Base-by-base conservation (phyloP, 2,888 invertebrate genomes). In the Tridacna gigas region DNA sequence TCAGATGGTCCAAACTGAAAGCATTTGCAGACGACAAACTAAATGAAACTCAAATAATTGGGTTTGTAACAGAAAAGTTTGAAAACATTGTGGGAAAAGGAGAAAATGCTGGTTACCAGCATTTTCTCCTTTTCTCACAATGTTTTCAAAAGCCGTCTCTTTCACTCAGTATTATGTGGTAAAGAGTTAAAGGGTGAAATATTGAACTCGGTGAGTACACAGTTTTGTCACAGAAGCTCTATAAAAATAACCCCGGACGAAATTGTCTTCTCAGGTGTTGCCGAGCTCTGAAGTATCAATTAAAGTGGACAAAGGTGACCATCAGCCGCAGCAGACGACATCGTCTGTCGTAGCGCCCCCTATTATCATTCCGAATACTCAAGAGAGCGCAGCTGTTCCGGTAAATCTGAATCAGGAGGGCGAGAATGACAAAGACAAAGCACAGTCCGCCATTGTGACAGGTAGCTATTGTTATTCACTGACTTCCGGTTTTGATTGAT, bases 231-330 rank as follows among this genome's bases (percentile, higher is more conserved):
- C 37, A 2, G 37, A 37, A 37, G 37, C 37, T 37, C 37, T 37
- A 37, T 37, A 37, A 37, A 37, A 37, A 56, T 37, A 37, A 37
- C 20, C 56, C 56, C 56, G 15, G 11, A 20, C 56, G 3, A 61
- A 51, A 61, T 37, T 74, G 37, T 74, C 61, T 45, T 71, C 63
- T 73, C 73, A 86, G 86, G 79, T 83, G 76, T 60, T 86, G 20
- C 47, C 76, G 1, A 61, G 80, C 51, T 37, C 82, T 74, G 86
- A 86, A 73, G 80, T 81, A 18, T 22, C 80, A 18, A 69, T 79
- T 65, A 86, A 86, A 65, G 79, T 77, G 28, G 83, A 83, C 60
- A 86, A 83, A 75, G 63, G 69, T 56, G 67, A 73, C 65, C 63
- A 63, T 25, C 67, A 61, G 60, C 60, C 80, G 13, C 61, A 74